phyloP scores from a whole-genome alignment of 2,797 vertebrate species.

The Aselliscus stoliczkanus region DNA sequence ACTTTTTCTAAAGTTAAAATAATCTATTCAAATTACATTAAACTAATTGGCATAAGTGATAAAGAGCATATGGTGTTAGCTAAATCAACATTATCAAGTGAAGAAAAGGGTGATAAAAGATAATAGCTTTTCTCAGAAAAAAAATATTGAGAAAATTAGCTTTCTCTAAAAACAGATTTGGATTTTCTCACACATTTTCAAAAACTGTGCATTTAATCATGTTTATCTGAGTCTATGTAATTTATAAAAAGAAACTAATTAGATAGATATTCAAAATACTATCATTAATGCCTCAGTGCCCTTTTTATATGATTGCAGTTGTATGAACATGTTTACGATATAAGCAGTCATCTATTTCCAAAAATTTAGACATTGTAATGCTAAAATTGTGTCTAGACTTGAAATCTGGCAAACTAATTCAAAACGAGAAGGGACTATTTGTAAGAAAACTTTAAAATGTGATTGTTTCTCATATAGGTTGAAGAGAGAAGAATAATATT shows the following conservation, averaged over 20 bases:
- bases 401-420: slow-evolving; percentile 24
- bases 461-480: not conserved
- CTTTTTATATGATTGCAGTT: not conserved
- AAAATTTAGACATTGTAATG: not conserved
- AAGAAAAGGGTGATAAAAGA: slow-evolving; percentile 36
- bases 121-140: slow-evolving; percentile 44
- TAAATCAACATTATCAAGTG: slow-evolving; percentile 31
- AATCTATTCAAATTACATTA: slow-evolving; percentile 31
- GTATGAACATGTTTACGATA: not conserved
- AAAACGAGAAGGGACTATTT: not conserved
- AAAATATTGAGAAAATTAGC: slow-evolving; percentile 4
- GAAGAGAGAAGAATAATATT: not conserved
- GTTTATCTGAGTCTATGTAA: slow-evolving; percentile 23
- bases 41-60: not conserved
- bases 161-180: not conserved
- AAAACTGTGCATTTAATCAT: not conserved
- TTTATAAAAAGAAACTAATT: slow-evolving; percentile 47
- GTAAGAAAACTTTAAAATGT: not conserved
- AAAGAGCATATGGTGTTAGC: not conserved
- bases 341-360: not conserved
- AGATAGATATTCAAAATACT: not conserved
- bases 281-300: not conserved
- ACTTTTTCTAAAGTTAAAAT: slow-evolving; percentile 50
- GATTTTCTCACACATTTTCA: slow-evolving; percentile 28
- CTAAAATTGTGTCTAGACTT: slow-evolving; percentile 1